Conservation (phyloP, 2,113 vertebrate genomes). For the Gymnorhina tibicen region DNA sequence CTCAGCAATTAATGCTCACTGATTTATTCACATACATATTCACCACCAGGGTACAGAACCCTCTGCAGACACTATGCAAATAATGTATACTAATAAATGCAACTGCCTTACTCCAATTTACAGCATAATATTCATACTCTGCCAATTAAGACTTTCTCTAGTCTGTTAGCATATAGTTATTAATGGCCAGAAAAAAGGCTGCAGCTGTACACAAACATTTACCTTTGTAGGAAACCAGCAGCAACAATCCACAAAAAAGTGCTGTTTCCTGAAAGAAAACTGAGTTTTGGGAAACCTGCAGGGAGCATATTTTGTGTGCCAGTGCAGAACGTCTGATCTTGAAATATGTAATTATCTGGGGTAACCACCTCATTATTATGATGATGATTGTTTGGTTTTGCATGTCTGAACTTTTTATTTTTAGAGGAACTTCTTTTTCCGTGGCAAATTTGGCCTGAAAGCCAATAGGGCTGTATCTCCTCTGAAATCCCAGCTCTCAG, state of each 20-base stretch:
- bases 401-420: not conserved
- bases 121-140: not conserved
- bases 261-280: not conserved
- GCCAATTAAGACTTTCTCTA: conserved; percentile 2
- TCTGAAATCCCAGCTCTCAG: conserved; percentile 1
- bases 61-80: conserved; percentile 9
- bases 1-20: not conserved
- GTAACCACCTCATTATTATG: not conserved
- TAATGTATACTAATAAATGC: not conserved
- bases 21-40: conserved; percentile 5
- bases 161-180: not conserved
- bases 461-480: not conserved
- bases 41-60: not conserved
- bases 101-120: not conserved
- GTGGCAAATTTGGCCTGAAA: not conserved
- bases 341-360: not conserved
- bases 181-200: not conserved
- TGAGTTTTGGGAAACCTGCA: not conserved
- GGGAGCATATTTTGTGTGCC: not conserved
- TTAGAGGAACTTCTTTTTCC: not conserved
- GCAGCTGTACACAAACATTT: not conserved
- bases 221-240: not conserved
- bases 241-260: not conserved
- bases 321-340: not conserved
- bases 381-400: not conserved